Evolutionary conservation across 2,113 vertebrate species (phyloP).

Genomic region (Herpailurus yagouaroundi): DNA sequence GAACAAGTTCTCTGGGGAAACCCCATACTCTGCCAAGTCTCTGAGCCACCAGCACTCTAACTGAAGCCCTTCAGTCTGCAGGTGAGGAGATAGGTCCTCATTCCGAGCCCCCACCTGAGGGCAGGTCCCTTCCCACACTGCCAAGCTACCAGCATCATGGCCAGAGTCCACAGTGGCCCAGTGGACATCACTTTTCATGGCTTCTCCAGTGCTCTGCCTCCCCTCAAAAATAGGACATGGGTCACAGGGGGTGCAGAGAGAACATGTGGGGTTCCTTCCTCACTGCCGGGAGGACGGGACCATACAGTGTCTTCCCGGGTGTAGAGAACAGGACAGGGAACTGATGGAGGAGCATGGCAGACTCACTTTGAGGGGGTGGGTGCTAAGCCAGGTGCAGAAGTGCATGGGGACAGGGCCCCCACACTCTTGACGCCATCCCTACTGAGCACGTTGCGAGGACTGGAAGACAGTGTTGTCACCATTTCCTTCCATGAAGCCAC

Average conservation of each 20-base stretch:
- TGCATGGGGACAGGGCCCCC: not conserved
- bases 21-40: not conserved
- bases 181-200: not conserved
- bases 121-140: not conserved
- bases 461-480: not conserved
- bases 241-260: not conserved
- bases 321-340: not conserved
- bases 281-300: not conserved
- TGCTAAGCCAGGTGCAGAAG: not conserved
- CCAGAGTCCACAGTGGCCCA: not conserved
- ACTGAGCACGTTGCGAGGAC: no score
- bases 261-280: accelerated
- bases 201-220: not conserved
- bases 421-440: no score
- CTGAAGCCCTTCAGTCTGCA: not conserved
- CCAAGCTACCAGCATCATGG: not conserved
- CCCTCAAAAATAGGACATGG: not conserved
- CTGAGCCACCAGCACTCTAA: not conserved
- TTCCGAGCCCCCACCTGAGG: not conserved
- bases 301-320: not conserved
- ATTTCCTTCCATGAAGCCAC: not conserved
- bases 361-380: accelerated
- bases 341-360: not conserved
- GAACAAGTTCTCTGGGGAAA: not conserved
- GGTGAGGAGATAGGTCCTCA: not conserved